These are phyloP conservation scores for Speoplatyrhinus poulsoni DNA, from an alignment of 2,113 vertebrate genomes.

Conservation along the genomic window DNA sequence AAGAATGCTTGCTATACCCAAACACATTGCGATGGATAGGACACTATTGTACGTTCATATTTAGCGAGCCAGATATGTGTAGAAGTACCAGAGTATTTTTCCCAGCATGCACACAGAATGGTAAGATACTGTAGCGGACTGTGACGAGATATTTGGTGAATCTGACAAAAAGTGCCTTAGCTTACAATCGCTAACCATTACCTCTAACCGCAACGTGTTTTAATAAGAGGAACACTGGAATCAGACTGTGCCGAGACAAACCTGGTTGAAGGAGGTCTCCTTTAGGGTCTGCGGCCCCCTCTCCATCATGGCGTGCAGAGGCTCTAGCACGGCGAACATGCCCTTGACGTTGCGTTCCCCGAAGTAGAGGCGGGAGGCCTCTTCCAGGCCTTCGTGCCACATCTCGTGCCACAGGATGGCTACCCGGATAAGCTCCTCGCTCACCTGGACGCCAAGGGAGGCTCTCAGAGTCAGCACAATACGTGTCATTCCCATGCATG, in stretches of 20 bases:
- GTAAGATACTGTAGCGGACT: too few species aligned
- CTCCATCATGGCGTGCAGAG: slow-evolving; percentile 98
- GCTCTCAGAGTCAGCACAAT: neutral
- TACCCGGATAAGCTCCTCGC: slow-evolving; percentile 96
- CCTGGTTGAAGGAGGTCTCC: slow-evolving; percentile 99
- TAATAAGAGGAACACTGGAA: too few species aligned
- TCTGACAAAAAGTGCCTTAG: too few species aligned
- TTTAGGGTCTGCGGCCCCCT: slow-evolving; percentile 97
- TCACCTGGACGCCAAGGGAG: slow-evolving; percentile 80
- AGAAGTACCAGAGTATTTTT: too few species aligned
- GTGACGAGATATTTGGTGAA: too few species aligned
- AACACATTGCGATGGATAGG: too few species aligned
- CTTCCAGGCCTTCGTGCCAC: slow-evolving; percentile 98
- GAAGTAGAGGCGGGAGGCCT: slow-evolving; percentile 95
- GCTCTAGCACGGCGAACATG: slow-evolving; percentile 98
- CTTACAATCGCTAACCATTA: too few species aligned
- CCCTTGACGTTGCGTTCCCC: slow-evolving; percentile 98
- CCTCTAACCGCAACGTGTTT: too few species aligned
- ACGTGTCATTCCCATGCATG: neutral
- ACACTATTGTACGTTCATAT: too few species aligned
- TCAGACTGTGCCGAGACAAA: slow-evolving; percentile 35
- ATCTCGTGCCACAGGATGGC: slow-evolving; percentile 99
- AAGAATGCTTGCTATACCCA: too few species aligned
- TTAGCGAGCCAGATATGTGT: too few species aligned
- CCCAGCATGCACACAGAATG: too few species aligned